Conservation (phyloP, 64 coral and sea anemone genomes). For the Catalaphyllia jardinei region DNA sequence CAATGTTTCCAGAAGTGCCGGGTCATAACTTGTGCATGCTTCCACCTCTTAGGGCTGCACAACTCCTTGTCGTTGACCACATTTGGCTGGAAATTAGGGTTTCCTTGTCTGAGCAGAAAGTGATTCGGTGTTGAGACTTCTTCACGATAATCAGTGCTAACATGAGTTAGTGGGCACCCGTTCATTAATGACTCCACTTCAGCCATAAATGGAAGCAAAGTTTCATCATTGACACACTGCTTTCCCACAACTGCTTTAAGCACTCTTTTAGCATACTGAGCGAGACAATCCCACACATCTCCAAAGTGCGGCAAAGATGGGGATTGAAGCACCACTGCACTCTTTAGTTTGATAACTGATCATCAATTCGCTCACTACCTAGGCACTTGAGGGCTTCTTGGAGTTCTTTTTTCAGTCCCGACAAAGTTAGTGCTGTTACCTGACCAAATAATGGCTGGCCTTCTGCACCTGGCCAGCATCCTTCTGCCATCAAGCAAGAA, state of each 20-base stretch:
- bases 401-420: slow-evolving; percentile 38
- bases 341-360: background rate
- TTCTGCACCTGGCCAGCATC: slow-evolving; percentile 48
- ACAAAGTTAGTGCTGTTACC: slow-evolving; percentile 65
- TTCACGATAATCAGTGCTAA: no score
- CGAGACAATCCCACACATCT: background rate
- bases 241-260: slow-evolving; percentile 39
- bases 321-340: slow-evolving; percentile 52
- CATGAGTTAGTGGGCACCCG: background rate
- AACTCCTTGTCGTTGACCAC: slow-evolving; percentile 14
- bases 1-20: slow-evolving; percentile 70
- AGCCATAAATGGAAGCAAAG: slow-evolving; percentile 21
- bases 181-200: slow-evolving; percentile 57
- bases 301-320: slow-evolving; percentile 43
- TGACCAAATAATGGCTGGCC: slow-evolving; percentile 35
- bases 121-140: background rate
- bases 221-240: slow-evolving; percentile 59
- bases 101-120: slow-evolving; percentile 60
- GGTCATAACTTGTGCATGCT: slow-evolving; percentile 62
- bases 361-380: no score
- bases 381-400: no score
- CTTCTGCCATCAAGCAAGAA: slow-evolving; percentile 43
- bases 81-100: slow-evolving; percentile 47
- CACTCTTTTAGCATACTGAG: slow-evolving; percentile 44
- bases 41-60: slow-evolving; percentile 64